Conservation (phyloP, 2,797 vertebrate genomes). For the Champsocephalus esox region DNA sequence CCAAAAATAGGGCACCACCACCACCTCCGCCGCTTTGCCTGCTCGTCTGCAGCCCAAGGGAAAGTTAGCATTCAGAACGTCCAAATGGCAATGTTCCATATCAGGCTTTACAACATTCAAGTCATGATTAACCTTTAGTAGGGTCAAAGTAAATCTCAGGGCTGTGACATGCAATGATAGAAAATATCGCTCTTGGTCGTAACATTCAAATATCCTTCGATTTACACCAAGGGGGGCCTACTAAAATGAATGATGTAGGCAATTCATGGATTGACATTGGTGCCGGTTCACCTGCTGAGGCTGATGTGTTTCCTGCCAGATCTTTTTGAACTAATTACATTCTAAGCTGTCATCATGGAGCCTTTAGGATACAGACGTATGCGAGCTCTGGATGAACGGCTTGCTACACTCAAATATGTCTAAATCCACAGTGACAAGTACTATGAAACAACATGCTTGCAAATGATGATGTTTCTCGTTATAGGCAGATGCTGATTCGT, state of each 20-base stretch:
- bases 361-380: conserved; percentile 40
- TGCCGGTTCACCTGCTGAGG: conserved; percentile 5
- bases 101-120: conserved; percentile 43
- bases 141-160: conserved; percentile 21
- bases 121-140: conserved; percentile 53
- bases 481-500: not conserved
- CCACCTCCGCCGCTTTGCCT: conserved; percentile 47
- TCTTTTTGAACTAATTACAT: conserved; percentile 41
- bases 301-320: conserved; percentile 16
- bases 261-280: conserved; percentile 12
- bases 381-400: conserved; percentile 23
- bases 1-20: conserved; percentile 82
- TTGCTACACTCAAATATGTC: conserved; percentile 25
- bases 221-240: conserved; percentile 20
- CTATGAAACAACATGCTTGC: not conserved
- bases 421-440: conserved; percentile 14
- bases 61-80: conserved; percentile 61
- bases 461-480: not conserved
- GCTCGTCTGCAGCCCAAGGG: conserved; percentile 58
- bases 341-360: conserved; percentile 55
- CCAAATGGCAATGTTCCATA: conserved; percentile 59
- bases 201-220: not conserved
- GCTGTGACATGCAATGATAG: not conserved
- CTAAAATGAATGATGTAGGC: conserved; percentile 9
- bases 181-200: conserved; percentile 16